Evolutionary conservation across 30 jellyfish, hydroid and myxozoan species (phyloP), one percentile per base, ranked within the genome.

Genomic region (Aurelia coerulea): DNA sequence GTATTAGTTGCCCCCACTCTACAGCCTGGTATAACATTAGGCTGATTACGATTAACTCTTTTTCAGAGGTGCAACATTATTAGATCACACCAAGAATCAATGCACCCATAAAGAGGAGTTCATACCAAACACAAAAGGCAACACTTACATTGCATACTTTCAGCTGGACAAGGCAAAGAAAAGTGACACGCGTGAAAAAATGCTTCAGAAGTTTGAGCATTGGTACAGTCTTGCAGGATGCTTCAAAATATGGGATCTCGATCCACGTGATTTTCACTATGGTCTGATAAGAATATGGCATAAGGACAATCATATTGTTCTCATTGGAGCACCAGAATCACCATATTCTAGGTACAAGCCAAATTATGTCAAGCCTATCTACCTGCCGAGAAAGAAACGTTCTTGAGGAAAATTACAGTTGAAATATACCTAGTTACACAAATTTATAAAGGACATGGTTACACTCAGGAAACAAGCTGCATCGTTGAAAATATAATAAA

Each of bases 91-190:
- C 15, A 85, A 68, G 78, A 89, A 74, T 34, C 97, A 90, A 16
- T 95, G 99, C 90, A 78, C 85, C 15, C 69, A 85, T 58, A 68
- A 73, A 49, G 80, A 92, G 13, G 92, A 80, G 39, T 83, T 95
- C 87, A 72, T 95, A 14, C 99, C 99, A 10, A 88, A 89, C 81
- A 95, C 99, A 10, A 90, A 81, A 67, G 99, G 86, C 31, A 80
- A 75, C 23, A 90, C 96, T 0, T 95, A 95, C 68, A 94, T 95
- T 60, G 59, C 82, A 29, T 95, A 89, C 88, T 83, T 95, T 39
- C 67, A 70, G 64, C 83, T 83, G 82, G 79, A 78, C 32, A 73
- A 80, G 29, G 46, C 29, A 6, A 23, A 64, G 31, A 79, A 10
- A 35, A 14, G 52, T 64, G 60, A 79, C 12, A 8, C 67, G 0